Conservation (phyloP, 2,888 invertebrate species). For the Petrolisthes cinctipes region DNA sequence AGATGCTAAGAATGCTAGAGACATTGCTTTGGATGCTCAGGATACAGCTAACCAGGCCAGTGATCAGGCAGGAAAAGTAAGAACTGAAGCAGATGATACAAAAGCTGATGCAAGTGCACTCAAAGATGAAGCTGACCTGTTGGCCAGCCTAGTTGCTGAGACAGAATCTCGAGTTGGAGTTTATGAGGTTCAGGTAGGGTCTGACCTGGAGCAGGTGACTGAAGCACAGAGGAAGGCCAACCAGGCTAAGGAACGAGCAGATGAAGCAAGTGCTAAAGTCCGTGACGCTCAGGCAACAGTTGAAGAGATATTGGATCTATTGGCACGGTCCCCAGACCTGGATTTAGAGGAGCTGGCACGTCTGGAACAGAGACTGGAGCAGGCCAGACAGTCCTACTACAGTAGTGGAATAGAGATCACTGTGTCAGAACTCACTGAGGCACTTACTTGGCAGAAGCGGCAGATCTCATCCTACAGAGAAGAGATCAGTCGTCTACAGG, state of each 20-base stretch:
- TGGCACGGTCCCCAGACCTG: constrained; percentile 76
- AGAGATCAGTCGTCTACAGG: constrained; percentile 78
- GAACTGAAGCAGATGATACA: constrained; percentile 53
- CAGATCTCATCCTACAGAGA: constrained; percentile 85
- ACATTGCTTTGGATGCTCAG: constrained; percentile 83
- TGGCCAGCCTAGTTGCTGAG: constrained; percentile 47
- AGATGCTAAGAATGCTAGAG: constrained; percentile 81
- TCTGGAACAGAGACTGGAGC: constrained; percentile 72
- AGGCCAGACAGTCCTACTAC: constrained; percentile 51
- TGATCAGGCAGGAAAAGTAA: constrained; percentile 78
- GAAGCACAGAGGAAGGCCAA: constrained; percentile 80
- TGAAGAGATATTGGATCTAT: constrained; percentile 81
- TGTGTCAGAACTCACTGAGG: constrained; percentile 47
- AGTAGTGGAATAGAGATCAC: constrained; percentile 61
- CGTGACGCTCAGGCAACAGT: constrained; percentile 84
- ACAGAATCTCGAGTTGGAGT: constrained; percentile 43
- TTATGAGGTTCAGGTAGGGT: constrained; percentile 49
- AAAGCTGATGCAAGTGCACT: constrained; percentile 57
- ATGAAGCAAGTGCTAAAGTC: constrained; percentile 85
- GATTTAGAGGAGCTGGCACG: constrained; percentile 70
- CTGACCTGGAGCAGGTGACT: constrained; percentile 57
- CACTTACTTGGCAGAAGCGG: constrained; percentile 71
- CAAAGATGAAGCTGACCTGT: constrained; percentile 54
- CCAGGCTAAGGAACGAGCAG: constrained; percentile 86
- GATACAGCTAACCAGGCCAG: constrained; percentile 84